Percentiles rank a stretch among this genome's conserved stretches.
Conservation (phyloP, 2,797 vertebrate genomes). For the Artibeus jamaicensis region DNA sequence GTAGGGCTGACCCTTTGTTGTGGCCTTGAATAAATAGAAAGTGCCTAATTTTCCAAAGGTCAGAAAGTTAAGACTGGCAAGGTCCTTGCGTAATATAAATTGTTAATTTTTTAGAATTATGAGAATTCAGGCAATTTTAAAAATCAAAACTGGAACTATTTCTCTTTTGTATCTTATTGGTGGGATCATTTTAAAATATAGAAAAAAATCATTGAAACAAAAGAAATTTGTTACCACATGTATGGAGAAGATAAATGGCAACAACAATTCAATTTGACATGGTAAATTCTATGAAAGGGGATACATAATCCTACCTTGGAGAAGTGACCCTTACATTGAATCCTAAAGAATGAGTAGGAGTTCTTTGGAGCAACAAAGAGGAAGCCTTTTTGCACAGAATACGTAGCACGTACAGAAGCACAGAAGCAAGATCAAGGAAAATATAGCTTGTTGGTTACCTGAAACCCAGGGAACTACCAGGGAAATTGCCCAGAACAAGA, state of each 20-base stretch:
- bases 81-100: conserved; percentile 22
- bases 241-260: neutral
- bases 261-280: neutral
- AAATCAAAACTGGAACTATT: conserved; percentile 11
- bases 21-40: conserved; percentile 45
- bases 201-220: conserved; percentile 28
- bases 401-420: neutral
- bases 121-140: neutral
- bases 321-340: neutral
- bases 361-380: neutral
- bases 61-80: conserved; percentile 45
- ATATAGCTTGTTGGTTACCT: neutral
- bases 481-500: neutral
- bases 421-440: neutral
- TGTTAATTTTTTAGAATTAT: conserved; percentile 25
- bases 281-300: neutral
- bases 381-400: neutral
- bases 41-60: conserved; percentile 37
- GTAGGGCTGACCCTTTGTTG: neutral
- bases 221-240: neutral
- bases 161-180: neutral
- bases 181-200: conserved; percentile 29
- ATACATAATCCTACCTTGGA: neutral
- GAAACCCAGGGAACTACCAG: neutral
- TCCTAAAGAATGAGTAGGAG: neutral